Conservation (phyloP, 2,113 vertebrate genomes). For the Pitta sordida region DNA sequence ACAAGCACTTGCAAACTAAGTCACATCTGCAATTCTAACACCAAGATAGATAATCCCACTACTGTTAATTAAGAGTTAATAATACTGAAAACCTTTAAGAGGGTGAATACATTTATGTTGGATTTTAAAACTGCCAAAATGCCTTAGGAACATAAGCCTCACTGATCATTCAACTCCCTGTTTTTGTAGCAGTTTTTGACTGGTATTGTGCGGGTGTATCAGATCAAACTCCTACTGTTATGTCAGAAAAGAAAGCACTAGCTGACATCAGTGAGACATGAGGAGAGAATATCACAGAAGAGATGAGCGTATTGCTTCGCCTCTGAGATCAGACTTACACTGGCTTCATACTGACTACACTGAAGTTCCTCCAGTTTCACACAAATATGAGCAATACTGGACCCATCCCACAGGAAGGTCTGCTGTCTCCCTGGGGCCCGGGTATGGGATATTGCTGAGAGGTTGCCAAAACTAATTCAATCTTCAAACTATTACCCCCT, state of each 20-base stretch:
- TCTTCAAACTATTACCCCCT: too few species aligned
- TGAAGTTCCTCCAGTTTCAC: background rate
- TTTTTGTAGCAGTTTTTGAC: constrained; percentile 30
- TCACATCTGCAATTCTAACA: background rate
- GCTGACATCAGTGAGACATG: background rate
- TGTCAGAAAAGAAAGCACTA: constrained; percentile 12
- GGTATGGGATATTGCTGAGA: too few species aligned
- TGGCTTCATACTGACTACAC: background rate
- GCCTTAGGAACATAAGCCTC: background rate
- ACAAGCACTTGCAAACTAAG: background rate
- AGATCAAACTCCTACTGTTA: constrained; percentile 30
- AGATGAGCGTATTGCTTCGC: background rate
- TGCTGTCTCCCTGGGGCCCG: too few species aligned
- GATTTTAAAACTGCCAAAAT: constrained; percentile 31
- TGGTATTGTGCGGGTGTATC: background rate
- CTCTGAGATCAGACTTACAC: background rate
- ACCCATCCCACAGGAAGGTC: too few species aligned
- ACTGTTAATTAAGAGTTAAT: constrained; percentile 29
- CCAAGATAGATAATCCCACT: background rate
- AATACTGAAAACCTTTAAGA: background rate
- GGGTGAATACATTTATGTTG: background rate
- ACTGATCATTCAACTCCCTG: constrained; percentile 1
- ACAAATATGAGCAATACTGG: background rate
- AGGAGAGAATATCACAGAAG: background rate
- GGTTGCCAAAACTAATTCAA: too few species aligned